phyloP scores from a whole-genome alignment of 2,888 invertebrate species.

The Platycheirus rosarum region DNA sequence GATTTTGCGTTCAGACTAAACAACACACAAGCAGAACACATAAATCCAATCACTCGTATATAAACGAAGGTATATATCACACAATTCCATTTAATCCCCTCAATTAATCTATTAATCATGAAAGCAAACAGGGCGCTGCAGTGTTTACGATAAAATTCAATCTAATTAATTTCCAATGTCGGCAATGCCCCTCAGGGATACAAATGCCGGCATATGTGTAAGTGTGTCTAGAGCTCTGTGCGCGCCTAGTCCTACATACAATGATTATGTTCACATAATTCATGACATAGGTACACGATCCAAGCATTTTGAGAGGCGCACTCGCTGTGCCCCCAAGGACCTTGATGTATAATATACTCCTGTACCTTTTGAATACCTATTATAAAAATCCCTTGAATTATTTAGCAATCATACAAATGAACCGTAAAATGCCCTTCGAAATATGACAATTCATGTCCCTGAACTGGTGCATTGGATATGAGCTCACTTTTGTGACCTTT shows the following conservation, averaged over 20 bases:
- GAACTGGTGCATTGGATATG: neutral
- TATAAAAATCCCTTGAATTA: slow-evolving; percentile 60
- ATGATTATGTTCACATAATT: slow-evolving; percentile 61
- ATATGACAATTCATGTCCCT: slow-evolving; percentile 31
- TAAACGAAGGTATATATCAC: slow-evolving; percentile 23
- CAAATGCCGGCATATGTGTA: slow-evolving; percentile 6
- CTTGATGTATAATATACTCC: neutral
- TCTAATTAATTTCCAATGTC: slow-evolving; percentile 72
- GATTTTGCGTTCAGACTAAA: slow-evolving; percentile 4
- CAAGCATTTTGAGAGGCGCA: neutral
- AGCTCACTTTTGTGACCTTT: too few species aligned
- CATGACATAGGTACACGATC: slow-evolving; percentile 37
- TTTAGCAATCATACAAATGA: slow-evolving; percentile 37
- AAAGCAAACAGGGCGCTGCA: slow-evolving; percentile 48
- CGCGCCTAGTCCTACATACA: neutral
- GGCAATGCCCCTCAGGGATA: slow-evolving; percentile 40
- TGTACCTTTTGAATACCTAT: neutral
- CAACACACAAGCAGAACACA: neutral
- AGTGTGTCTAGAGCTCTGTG: neutral
- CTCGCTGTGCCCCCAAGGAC: neutral
- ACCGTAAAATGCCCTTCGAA: slow-evolving; percentile 25
- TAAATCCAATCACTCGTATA: slow-evolving; percentile 1
- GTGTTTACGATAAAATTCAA: slow-evolving; percentile 61
- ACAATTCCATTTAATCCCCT: slow-evolving; percentile 57
- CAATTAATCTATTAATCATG: slow-evolving; percentile 64